Evolutionary conservation across 1,140 invertebrate species (phyloP).

Genomic region (Chionoecetes opilio): DNA sequence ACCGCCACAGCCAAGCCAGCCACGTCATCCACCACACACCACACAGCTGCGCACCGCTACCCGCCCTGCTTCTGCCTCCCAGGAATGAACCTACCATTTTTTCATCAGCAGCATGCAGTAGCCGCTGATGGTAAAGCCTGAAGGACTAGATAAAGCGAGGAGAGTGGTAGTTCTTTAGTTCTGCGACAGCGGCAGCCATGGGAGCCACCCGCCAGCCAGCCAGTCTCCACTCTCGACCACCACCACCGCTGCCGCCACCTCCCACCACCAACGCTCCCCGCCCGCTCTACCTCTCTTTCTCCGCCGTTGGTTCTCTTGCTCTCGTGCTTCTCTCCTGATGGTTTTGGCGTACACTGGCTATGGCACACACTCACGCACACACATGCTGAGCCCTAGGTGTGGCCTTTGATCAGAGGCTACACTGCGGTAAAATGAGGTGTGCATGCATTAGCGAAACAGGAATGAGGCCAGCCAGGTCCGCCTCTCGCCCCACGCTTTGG

Average conservation of each 20-base stretch:
- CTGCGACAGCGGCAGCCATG: constrained; percentile 39
- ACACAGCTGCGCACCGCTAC: not conserved
- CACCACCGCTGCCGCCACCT: not conserved
- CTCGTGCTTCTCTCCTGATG: not conserved
- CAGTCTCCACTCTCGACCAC: not conserved
- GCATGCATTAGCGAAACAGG: not conserved
- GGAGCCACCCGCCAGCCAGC: constrained; percentile 36
- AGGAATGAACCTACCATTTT: not conserved
- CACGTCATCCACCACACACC: not conserved
- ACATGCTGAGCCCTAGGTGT: not conserved
- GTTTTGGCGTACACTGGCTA: not conserved
- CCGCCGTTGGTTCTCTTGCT: not conserved
- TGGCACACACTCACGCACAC: not conserved
- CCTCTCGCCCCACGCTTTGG: not conserved
- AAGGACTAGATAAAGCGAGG: not conserved
- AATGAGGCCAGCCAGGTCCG: not conserved
- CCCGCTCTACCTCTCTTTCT: constrained; percentile 11
- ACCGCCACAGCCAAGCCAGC: not conserved
- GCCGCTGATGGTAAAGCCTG: not conserved
- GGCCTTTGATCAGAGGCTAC: not conserved
- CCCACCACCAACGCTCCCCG: not conserved
- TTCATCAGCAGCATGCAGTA: not conserved
- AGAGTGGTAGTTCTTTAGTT: no score
- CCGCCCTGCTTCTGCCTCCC: not conserved
- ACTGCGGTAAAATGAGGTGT: not conserved